Evolutionary conservation across 2,888 invertebrate genomes (phyloP).

Genomic region (Stramonita haemastoma): DNA sequence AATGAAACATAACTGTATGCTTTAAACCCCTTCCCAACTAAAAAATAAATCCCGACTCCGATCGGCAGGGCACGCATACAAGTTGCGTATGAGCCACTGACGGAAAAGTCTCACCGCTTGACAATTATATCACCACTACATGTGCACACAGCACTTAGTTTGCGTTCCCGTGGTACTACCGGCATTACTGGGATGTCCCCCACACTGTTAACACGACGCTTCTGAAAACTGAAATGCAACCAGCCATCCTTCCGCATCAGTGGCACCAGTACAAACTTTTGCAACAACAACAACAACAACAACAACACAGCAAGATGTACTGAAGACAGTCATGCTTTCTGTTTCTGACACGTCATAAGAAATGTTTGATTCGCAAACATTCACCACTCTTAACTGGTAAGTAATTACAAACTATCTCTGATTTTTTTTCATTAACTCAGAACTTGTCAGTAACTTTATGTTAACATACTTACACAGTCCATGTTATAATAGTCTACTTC

Average conservation of each 20-base stretch:
- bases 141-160: constrained; percentile 35
- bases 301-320: too few relatives aligned
- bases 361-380: too few relatives aligned
- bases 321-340: too few relatives aligned
- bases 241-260: background rate
- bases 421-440: too few relatives aligned
- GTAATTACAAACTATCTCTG: too few relatives aligned
- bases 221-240: constrained; percentile 32
- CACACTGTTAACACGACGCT: constrained; percentile 28
- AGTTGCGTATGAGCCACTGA: background rate
- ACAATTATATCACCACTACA: constrained; percentile 37
- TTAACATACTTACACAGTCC: too few relatives aligned
- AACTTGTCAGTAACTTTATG: too few relatives aligned
- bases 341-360: too few relatives aligned
- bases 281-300: too few relatives aligned
- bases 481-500: too few relatives aligned
- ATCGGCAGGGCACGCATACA: constrained; percentile 1
- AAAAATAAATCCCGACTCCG: background rate
- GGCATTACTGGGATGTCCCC: constrained; percentile 4
- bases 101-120: constrained; percentile 35
- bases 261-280: too few relatives aligned
- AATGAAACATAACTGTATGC: background rate
- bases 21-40: constrained; percentile 2
- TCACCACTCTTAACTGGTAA: too few relatives aligned
- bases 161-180: constrained; percentile 1